Evolutionary conservation across 2,113 vertebrate species (phyloP).

Genomic region (Turnix velox): DNA sequence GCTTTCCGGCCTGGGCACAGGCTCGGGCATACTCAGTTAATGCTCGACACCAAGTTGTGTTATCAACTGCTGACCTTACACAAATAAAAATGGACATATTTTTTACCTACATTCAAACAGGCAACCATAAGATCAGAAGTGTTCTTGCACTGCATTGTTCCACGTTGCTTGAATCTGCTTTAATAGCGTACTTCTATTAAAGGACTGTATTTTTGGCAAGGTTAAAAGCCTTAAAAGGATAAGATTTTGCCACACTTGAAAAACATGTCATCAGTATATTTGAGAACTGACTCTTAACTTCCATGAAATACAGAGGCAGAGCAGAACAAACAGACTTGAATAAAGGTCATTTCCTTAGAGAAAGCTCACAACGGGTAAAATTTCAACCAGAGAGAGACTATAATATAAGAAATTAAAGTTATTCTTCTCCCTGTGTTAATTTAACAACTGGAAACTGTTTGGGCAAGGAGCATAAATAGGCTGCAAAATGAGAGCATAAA

Average conservation of each 20-base stretch:
- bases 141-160: background rate
- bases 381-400: background rate
- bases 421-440: background rate
- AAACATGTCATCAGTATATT: background rate
- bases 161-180: background rate
- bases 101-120: background rate
- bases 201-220: background rate
- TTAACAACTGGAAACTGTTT: background rate
- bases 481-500: background rate
- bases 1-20: slow-evolving; percentile 88
- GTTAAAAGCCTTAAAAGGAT: background rate
- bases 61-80: slow-evolving; percentile 80
- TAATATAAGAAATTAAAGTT: background rate
- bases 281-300: background rate
- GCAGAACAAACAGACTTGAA: background rate
- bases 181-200: background rate
- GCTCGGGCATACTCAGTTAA: slow-evolving; percentile 89
- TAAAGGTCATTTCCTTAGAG: background rate
- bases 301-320: background rate
- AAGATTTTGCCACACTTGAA: background rate
- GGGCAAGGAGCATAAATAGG: background rate
- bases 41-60: slow-evolving; percentile 85
- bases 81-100: background rate
- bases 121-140: background rate
- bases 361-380: background rate